Percentiles rank a stretch among this genome's conserved stretches.
Conservation (phyloP, 2,113 vertebrate species). For the Oriolus oriolus region DNA sequence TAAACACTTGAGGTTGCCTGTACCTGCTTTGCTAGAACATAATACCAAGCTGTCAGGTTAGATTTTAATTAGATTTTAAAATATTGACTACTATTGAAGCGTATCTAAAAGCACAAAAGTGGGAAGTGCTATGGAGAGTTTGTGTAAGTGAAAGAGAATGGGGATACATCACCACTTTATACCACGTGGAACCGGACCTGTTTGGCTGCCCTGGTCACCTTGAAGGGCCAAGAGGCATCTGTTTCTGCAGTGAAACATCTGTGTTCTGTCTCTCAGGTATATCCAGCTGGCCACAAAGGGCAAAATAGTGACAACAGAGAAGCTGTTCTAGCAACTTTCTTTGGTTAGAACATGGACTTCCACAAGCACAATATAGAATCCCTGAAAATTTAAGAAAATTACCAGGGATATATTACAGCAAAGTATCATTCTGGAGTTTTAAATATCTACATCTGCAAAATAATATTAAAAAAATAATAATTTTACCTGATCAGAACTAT, state of each 20-base stretch:
- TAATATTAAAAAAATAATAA: not conserved
- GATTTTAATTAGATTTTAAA: not conserved
- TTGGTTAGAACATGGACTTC: not conserved
- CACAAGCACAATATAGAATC: not conserved
- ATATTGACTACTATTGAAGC: not conserved
- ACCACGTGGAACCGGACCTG: not conserved
- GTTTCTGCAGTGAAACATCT: not conserved
- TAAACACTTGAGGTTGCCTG: not conserved
- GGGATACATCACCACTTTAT: not conserved
- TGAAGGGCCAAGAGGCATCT: not conserved
- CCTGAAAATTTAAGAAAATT: not conserved
- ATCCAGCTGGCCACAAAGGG: not conserved
- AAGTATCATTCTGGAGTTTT: not conserved
- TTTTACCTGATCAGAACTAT: not conserved
- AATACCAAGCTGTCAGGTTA: not conserved
- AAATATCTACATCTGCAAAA: not conserved
- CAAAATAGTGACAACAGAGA: not conserved
- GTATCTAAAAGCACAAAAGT: not conserved
- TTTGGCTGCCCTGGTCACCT: not conserved
- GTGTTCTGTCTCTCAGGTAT: not conserved
- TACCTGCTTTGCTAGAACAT: not conserved
- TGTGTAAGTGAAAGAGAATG: not conserved
- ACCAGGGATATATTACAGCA: not conserved
- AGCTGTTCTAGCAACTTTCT: not conserved
- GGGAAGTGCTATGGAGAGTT: not conserved